A percentile compares a stretch with the other conserved stretches of the same genome.
Conservation (phyloP, 35 echinoderm and acorn worm genomes). For the Heliocidaris erythrogramma region DNA sequence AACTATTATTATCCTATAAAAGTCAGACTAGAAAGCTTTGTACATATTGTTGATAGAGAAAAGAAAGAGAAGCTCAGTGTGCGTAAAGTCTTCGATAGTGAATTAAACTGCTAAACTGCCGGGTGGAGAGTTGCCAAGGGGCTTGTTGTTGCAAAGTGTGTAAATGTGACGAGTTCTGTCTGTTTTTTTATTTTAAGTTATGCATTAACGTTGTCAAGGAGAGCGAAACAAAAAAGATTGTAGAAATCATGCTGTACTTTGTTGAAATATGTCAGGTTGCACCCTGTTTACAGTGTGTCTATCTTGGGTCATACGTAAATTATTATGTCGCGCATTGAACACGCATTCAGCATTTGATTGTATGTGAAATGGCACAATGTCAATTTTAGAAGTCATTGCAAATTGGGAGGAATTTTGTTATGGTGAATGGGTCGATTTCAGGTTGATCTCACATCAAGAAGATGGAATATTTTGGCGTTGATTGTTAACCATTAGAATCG, state of each 20-base stretch:
- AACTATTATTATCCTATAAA: conserved; percentile 11
- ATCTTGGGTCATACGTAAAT: neutral
- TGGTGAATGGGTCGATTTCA: neutral
- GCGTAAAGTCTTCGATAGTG: conserved; percentile 24
- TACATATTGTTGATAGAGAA: conserved; percentile 42
- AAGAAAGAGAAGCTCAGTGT: neutral
- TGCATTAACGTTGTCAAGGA: neutral
- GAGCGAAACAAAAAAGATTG: neutral
- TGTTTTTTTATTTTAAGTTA: neutral
- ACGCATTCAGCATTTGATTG: neutral
- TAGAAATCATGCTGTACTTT: neutral
- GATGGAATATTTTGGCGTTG: no score
- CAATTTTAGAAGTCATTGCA: neutral
- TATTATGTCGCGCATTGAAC: neutral
- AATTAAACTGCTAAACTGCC: conserved; percentile 2
- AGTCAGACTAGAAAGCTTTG: conserved; percentile 14
- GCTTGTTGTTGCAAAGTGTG: neutral
- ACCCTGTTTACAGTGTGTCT: neutral
- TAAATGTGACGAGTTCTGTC: neutral
- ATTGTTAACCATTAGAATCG: no score
- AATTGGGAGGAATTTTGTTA: neutral
- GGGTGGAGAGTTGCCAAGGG: neutral
- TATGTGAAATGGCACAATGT: neutral
- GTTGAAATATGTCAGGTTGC: neutral
- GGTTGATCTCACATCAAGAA: no score